Evolutionary conservation across 2,888 invertebrate genomes (phyloP), one percentile per base, ranked within the genome.

Genomic region (Polydrusus tereticollis): DNA sequence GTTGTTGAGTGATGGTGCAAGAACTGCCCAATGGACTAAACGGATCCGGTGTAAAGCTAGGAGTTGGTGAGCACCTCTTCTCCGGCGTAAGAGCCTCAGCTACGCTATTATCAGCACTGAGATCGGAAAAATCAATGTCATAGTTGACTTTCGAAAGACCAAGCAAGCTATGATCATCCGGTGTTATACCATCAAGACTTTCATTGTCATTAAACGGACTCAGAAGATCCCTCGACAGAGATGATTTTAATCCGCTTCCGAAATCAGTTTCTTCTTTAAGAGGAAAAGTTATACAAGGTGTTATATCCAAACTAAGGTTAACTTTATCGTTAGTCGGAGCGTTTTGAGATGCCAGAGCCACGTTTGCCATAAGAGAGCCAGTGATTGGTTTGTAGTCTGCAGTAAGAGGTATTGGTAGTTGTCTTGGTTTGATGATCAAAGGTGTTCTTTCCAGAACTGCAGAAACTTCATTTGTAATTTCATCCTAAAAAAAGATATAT

Each of bases 371-470:
- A 20, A 74, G 67, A 18, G 74, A 71, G 14, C 73, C 70, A 7
- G 33, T 52, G 14, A 43, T 50, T 2, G 60, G 60, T 64, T 62
- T 70, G 47, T 14, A 69, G 52, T 45, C 70, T 55, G 50, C 23
- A 20, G 88, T 88, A 2, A 91, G 85, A 79, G 78, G 75, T 52
- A 89, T 86, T 47, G 92, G 91, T 10, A 90, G 88, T 85, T 91
- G 91, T 70, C 89, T 88, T 1, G 90, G 89, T 77, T 89, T 88
- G 73, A 93, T 88, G 74, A 90, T 89, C 1, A 95, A 86, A 0
- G 97, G 97, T 0, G 93, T 94, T 76, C 91, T 89, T 23, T 89
- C 88, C 45, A 95, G 85, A 0, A 94, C 92, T 57, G 89, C 88
- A 73, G 90, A 87, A 10, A 96, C 92, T 85, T 93, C 92, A 63